Evolutionary conservation across 2,797 vertebrate genomes (phyloP), one percentile per base, ranked within the genome.

Genomic region (Danio tinwini): DNA sequence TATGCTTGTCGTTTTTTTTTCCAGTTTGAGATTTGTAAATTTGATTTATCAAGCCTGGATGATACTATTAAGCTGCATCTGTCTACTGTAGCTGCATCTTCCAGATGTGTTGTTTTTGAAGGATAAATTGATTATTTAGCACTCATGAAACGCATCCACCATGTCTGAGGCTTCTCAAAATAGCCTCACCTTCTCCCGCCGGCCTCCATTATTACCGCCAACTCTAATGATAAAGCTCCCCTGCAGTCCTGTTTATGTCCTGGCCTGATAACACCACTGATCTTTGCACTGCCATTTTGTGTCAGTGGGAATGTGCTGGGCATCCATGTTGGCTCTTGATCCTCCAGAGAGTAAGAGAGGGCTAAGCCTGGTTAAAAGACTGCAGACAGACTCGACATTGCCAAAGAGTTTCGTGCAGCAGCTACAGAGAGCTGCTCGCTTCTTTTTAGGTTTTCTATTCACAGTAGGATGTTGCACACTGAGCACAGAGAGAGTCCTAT

Each of bases 201-300:
- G 56, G 11, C 63, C 62, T 74, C 73, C 56, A 74, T 78, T 59
- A 10, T 29, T 29, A 29, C 29, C 29, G 29, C 47, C 39, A 47
- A 82, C 62, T 80, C 79, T 69, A 37, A 73, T 63, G 73, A 62
- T 21, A 65, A 81, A 74, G 62, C 47, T 63, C 14, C 17, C 55
- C 70, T 49, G 79, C 79, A 80, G 78, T 71, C 68, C 76, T 85
- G 76, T 82, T 83, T 74, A 77, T 85, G 79, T 73, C 75, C 82
- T 61, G 80, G 82, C 68, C 82, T 83, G 82, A 85, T 85, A 83
- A 81, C 84, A 82, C 62, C n/a, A 65, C 82, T 81, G 84, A 83
- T 85, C 82, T 85, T 85, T 85, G 84, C 82, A 83, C 84, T 85
- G 84, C 84, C 84, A 85, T 85, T 85, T 85, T 85, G 84, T 85